Percentiles rank a stretch among this genome's conserved stretches.
phyloP scores from a whole-genome alignment of 2,113 vertebrate genomes.

The Progne subis region DNA sequence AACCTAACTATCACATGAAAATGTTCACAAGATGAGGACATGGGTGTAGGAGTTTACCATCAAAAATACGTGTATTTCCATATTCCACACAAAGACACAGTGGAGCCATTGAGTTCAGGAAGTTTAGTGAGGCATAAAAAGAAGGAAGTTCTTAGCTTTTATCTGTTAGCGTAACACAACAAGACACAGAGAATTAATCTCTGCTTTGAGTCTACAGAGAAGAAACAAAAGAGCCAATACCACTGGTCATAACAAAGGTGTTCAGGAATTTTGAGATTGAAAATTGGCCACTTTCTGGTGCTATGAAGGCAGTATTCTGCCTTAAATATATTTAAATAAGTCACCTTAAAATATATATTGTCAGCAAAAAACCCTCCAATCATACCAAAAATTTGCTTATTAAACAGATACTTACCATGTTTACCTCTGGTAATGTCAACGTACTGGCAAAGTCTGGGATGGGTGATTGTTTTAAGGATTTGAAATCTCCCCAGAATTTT shows the following conservation, averaged over 20 bases:
- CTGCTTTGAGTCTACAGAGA: not conserved
- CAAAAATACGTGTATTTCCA: not conserved
- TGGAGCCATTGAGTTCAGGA: not conserved
- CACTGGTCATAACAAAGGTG: not conserved
- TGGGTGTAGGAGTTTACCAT: not conserved
- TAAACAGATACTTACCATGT: slow-evolving; percentile 81
- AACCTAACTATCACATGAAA: not conserved
- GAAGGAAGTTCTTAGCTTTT: not conserved
- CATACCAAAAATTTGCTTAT: not conserved
- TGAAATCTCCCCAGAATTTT: slow-evolving; percentile 98
- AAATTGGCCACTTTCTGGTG: not conserved
- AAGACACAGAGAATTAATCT: not conserved
- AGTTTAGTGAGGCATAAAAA: not conserved
- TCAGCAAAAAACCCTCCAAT: not conserved
- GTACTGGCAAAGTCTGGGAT: slow-evolving; percentile 95
- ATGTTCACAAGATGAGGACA: not conserved
- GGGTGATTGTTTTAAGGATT: slow-evolving; percentile 93
- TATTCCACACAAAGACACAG: not conserved
- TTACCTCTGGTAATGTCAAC: slow-evolving; percentile 96
- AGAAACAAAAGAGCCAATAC: not conserved
- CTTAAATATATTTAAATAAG: not conserved
- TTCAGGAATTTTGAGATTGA: not conserved
- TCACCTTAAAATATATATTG: not conserved
- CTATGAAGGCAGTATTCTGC: not conserved
- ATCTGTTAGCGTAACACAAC: not conserved